These are phyloP conservation scores for Semotilus atromaculatus DNA, from an alignment of 2,797 vertebrate genomes.

Conservation along the genomic window DNA sequence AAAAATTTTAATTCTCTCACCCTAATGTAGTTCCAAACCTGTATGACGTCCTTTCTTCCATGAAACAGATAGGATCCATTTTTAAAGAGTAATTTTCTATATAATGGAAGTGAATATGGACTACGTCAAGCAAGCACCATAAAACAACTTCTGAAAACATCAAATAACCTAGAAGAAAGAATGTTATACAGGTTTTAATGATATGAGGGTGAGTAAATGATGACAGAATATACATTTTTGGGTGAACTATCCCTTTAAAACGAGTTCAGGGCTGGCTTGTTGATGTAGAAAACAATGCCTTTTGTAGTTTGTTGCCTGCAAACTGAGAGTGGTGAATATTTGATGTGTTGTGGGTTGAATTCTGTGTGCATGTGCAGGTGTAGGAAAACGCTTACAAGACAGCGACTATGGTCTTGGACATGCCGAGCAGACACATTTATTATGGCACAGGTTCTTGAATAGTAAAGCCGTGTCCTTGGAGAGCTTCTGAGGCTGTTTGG, in stretches of 20 bases:
- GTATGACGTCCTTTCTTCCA: background rate
- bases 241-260: background rate
- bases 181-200: background rate
- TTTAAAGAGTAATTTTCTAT: background rate
- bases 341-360: background rate
- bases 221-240: background rate
- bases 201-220: background rate
- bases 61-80: background rate
- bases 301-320: background rate
- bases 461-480: conserved; percentile 37
- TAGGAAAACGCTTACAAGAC: conserved; percentile 22
- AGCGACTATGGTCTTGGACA: background rate
- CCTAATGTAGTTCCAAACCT: background rate
- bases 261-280: background rate
- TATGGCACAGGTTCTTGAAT: conserved; percentile 37
- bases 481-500: background rate
- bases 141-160: background rate
- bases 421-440: conserved; percentile 15
- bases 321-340: conserved; percentile 8
- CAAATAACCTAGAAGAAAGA: background rate
- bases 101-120: background rate
- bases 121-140: background rate
- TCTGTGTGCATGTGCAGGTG: conserved; percentile 18
- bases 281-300: conserved; percentile 15
- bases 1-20: background rate